Percentiles rank a stretch among this genome's conserved stretches.
phyloP scores from a whole-genome alignment of 1,140 invertebrate species.

The Phymastichus coffea region DNA sequence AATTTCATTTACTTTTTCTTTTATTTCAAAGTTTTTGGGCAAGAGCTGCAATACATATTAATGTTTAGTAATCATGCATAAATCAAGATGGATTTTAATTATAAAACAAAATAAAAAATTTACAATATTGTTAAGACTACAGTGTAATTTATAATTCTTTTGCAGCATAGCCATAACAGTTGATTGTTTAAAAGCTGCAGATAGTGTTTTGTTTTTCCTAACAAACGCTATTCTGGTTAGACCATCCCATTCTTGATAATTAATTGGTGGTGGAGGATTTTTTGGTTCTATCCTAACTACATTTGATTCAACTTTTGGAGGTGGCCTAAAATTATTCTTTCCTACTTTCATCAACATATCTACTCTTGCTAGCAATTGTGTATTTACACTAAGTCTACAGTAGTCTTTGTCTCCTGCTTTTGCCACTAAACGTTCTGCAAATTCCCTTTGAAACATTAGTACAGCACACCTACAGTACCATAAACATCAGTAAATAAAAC shows the following conservation, averaged over 20 bases:
- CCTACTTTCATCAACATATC: constrained; percentile 98
- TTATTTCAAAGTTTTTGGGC: constrained; percentile 82
- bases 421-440: constrained; percentile 94
- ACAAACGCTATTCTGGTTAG: constrained; percentile 91
- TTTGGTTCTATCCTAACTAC: constrained; percentile 97
- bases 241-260: constrained; percentile 98
- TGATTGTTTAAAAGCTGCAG: constrained; percentile 82
- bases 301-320: constrained; percentile 97
- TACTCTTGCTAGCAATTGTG: constrained; percentile 91
- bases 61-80: too few relatives aligned
- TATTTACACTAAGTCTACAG: constrained; percentile 95
- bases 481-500: not conserved
- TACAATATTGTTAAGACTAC: constrained; percentile 85
- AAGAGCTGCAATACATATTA: constrained; percentile 65
- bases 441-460: constrained; percentile 99
- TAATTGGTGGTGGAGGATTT: constrained; percentile 94
- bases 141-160: constrained; percentile 90
- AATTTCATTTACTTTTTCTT: constrained; percentile 77
- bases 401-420: constrained; percentile 98
- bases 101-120: constrained; percentile 33
- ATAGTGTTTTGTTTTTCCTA: constrained; percentile 93
- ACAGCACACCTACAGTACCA: constrained; percentile 81
- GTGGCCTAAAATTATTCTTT: constrained; percentile 97
- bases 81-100: constrained; percentile 4
- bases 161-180: constrained; percentile 81